phyloP scores from a whole-genome alignment of 2,113 vertebrate species.

The Anas platyrhynchos region DNA sequence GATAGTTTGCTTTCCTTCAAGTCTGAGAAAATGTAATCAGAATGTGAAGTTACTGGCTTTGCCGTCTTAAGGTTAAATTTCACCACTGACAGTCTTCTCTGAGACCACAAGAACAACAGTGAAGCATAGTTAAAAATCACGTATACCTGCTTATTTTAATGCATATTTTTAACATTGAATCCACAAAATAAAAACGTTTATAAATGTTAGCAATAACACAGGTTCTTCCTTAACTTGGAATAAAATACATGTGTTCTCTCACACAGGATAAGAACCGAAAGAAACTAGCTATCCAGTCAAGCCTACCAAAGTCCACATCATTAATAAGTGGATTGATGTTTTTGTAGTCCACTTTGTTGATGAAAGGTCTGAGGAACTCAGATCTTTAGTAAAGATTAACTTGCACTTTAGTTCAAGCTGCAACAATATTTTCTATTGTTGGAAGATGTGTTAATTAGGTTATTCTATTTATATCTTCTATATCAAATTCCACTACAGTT shows the following conservation, averaged over 20 bases:
- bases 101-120: neutral
- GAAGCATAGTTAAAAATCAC: neutral
- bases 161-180: neutral
- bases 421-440: neutral
- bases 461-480: neutral
- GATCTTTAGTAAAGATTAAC: neutral
- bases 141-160: neutral
- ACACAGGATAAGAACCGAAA: neutral
- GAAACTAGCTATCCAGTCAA: neutral
- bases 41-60: neutral
- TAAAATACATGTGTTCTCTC: neutral
- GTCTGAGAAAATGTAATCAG: neutral
- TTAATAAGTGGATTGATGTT: neutral
- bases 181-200: neutral
- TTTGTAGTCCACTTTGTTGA: neutral
- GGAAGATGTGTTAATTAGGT: neutral
- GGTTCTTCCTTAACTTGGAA: neutral
- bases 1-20: neutral
- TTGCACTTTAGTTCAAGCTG: neutral
- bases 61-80: neutral
- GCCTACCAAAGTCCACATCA: neutral
- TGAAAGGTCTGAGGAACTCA: neutral
- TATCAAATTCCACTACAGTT: neutral
- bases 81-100: neutral
- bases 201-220: neutral